Percentiles rank a stretch among this genome's conserved stretches.
phyloP scores from a whole-genome alignment of 2,113 vertebrate species.

The Steatornis caripensis region DNA sequence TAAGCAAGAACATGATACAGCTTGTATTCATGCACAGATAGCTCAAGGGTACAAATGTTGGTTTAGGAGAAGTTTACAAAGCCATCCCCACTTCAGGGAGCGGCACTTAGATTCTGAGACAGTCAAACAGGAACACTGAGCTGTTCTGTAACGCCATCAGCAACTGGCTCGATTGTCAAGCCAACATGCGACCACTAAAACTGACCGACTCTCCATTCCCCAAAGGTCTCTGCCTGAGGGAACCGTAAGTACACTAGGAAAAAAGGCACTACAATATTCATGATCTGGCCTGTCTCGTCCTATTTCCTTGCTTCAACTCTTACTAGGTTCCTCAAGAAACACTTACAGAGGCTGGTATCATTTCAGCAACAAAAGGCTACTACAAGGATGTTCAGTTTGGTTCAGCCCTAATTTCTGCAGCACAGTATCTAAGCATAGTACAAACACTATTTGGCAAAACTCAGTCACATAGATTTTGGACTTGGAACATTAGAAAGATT shows the following conservation, averaged over 20 bases:
- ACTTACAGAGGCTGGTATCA: background rate
- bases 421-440: background rate
- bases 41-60: background rate
- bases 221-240: background rate
- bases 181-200: background rate
- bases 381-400: background rate
- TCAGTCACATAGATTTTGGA: background rate
- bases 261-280: background rate
- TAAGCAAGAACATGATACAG: background rate
- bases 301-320: background rate
- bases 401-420: background rate
- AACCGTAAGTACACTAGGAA: background rate
- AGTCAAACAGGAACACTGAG: rapidly evolving
- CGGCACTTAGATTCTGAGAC: background rate
- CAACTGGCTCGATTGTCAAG: background rate
- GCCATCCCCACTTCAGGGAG: background rate
- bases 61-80: background rate
- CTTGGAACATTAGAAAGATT: background rate
- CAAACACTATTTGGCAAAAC: background rate
- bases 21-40: background rate
- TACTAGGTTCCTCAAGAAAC: background rate
- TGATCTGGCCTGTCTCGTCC: background rate
- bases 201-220: background rate
- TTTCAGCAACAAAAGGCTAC: background rate
- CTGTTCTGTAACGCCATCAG: background rate